A percentile compares a stretch with the other conserved stretches of the same genome.
phyloP scores from a whole-genome alignment of 2,113 vertebrate genomes.

The Hyaena hyaena region DNA sequence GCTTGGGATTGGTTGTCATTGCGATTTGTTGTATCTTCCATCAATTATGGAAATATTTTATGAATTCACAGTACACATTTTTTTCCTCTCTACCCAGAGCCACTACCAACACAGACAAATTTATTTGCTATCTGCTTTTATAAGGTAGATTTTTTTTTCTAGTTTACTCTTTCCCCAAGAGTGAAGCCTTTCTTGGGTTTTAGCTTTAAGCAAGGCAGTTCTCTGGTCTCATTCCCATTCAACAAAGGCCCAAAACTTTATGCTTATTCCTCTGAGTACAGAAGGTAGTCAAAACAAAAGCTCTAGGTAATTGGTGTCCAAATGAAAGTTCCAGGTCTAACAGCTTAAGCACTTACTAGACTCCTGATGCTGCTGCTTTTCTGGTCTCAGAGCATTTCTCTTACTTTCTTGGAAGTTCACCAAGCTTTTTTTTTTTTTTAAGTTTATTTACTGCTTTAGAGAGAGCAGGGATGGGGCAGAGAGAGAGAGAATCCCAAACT shows the following conservation, averaged over 20 bases:
- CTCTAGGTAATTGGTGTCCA: background rate
- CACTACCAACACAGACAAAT: background rate
- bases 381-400: constrained; percentile 3
- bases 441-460: no score
- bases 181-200: background rate
- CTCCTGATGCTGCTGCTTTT: background rate
- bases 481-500: no score
- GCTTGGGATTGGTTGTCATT: background rate
- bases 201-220: background rate
- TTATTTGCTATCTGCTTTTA: background rate
- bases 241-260: background rate
- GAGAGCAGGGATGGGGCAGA: no score
- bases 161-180: background rate
- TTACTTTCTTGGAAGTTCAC: background rate
- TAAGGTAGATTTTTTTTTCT: background rate
- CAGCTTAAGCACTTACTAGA: background rate
- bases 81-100: background rate
- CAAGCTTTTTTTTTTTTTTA: background rate
- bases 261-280: background rate
- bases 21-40: background rate
- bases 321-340: background rate
- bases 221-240: background rate
- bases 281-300: background rate
- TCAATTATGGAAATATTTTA: background rate
- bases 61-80: background rate